Base-by-base conservation (phyloP, 2,888 invertebrate genomes). In the Deilephila elpenor region DNA sequence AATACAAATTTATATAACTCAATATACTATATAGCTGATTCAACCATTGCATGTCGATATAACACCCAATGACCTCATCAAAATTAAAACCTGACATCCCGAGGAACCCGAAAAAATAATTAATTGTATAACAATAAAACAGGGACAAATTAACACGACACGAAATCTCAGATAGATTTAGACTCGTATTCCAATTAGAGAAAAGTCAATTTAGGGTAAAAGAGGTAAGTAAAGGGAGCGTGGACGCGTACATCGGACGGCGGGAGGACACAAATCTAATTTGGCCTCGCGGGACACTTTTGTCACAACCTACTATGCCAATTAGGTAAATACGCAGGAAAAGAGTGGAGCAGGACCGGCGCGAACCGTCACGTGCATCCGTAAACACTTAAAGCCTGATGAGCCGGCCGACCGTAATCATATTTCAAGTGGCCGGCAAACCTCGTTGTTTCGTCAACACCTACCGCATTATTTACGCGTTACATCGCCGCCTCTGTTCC, bases 131-230 rank as follows among this genome's bases (percentile, higher is more conserved):
- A 32, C 25, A 44, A 59, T 20, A 44, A 3, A 44, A 44, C 14
- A 44, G 51, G 11, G 17, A 7, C 25, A 19, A 7, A n/a, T 25
- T 59, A 14, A 20, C 77, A 81, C 77, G 79, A 75, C 80, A 81
- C 83, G 80, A 83, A 84, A 87, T 85, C 82, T 82, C 76, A 75
- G 78, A 81, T 81, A 78, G 80, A 80, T 83, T 87, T 84, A 87
- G 85, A 84, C 85, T 83, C 85, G 85, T 89, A 89, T 91, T 90
- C 88, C 83, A 91, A 93, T 91, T 90, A 90, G 85, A 84, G 82
- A 78, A 85, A 86, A 91, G 91, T 91, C 90, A 92, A 93, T 93
- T 93, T 88, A 85, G 88, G 88, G 88, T 88, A 86, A 91, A 93
- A 91, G 89, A 91, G 92, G 90, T 92, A 90, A 91, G 88, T 89